Conservation (phyloP, 2,888 invertebrate species). For the Drosophila ustulata region DNA sequence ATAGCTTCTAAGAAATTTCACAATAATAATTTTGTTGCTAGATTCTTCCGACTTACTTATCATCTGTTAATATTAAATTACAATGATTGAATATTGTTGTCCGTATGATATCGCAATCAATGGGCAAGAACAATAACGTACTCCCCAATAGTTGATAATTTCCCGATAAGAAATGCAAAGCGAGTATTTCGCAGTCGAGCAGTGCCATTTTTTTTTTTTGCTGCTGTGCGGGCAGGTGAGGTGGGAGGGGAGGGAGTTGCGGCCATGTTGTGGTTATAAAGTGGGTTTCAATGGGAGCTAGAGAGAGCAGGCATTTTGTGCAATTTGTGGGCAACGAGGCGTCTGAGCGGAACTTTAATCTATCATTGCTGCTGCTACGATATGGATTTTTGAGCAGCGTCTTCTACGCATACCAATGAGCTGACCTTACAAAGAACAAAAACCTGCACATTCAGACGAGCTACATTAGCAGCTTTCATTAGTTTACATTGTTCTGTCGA, state of each 20-base stretch:
- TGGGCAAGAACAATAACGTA: too few species aligned
- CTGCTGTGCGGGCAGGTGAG: too few species aligned
- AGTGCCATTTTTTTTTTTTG: background rate
- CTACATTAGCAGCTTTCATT: conserved; percentile 4
- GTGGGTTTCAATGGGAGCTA: background rate
- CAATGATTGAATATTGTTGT: too few species aligned
- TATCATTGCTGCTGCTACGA: conserved; percentile 49
- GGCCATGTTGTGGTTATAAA: background rate
- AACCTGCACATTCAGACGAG: background rate
- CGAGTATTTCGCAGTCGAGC: conserved; percentile 9
- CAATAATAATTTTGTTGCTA: too few species aligned
- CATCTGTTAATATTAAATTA: too few species aligned
- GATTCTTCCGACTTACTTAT: too few species aligned
- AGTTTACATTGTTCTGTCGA: background rate
- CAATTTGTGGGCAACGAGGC: conserved; percentile 55
- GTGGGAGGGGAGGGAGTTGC: background rate
- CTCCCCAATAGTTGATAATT: too few species aligned
- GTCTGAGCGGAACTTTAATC: conserved; percentile 63
- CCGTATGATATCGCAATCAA: too few species aligned
- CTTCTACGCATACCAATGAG: conserved; percentile 60
- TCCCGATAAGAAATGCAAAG: too few species aligned
- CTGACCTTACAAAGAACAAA: background rate
- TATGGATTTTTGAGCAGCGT: conserved; percentile 49
- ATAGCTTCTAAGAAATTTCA: too few species aligned
- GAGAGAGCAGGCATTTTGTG: conserved; percentile 30